phyloP scores from a whole-genome alignment of 2,888 invertebrate species.

The Rhagium mordax region DNA sequence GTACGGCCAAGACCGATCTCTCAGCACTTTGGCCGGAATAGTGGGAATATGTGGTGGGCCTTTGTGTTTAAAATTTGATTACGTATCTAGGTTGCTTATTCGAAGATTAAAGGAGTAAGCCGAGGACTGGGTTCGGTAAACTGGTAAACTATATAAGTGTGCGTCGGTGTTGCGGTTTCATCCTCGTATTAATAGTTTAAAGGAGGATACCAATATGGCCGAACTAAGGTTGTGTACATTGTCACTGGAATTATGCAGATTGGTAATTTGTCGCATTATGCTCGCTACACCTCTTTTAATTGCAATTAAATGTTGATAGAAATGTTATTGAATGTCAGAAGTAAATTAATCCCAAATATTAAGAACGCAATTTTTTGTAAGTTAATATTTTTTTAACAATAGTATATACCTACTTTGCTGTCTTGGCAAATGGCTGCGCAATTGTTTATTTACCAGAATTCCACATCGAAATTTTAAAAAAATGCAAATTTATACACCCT shows the following conservation, averaged over 20 bases:
- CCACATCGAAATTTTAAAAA: too few relatives aligned
- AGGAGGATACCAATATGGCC: neutral
- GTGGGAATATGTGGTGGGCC: neutral
- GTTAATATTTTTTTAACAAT: too few relatives aligned
- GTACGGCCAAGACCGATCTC: neutral
- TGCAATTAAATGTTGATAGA: too few relatives aligned
- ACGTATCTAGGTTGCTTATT: conserved; percentile 15
- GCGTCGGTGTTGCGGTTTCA: conserved; percentile 1
- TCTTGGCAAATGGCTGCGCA: too few relatives aligned
- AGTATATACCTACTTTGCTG: too few relatives aligned
- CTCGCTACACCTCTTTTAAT: neutral
- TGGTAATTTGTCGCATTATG: too few relatives aligned
- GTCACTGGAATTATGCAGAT: neutral
- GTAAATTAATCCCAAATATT: too few relatives aligned
- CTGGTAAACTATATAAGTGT: neutral
- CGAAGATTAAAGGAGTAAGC: conserved; percentile 28
- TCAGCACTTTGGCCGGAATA: neutral
- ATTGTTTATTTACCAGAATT: too few relatives aligned
- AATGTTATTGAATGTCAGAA: too few relatives aligned
- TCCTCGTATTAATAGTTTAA: conserved; percentile 1
- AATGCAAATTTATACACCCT: too few relatives aligned
- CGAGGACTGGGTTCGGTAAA: conserved; percentile 7
- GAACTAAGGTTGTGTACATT: neutral
- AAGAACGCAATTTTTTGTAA: too few relatives aligned
- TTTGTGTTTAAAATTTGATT: conserved; percentile 28